Conservation (phyloP, 2,888 invertebrate genomes). For the Cylloceria caligata region DNA sequence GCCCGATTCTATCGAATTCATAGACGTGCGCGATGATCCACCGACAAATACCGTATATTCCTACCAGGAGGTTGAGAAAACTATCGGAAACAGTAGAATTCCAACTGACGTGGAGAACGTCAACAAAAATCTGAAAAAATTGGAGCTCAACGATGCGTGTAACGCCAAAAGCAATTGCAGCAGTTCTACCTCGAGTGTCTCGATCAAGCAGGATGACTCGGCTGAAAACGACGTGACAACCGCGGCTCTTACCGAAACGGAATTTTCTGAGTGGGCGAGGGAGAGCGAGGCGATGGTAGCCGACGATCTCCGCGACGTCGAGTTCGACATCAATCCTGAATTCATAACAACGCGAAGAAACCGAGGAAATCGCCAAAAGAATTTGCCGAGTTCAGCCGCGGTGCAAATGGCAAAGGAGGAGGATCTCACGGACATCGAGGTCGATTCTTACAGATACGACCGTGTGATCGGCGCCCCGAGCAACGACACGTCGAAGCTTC, state of each 20-base stretch:
- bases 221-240: conserved; percentile 89
- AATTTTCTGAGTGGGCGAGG: conserved; percentile 95
- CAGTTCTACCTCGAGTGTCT: conserved; percentile 86
- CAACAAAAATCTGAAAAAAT: conserved; percentile 79
- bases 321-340: conserved; percentile 87
- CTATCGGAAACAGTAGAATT: conserved; percentile 12
- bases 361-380: conserved; percentile 57
- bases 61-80: conserved; percentile 9
- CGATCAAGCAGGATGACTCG: conserved; percentile 86
- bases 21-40: conserved; percentile 57
- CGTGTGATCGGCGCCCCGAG: conserved; percentile 67
- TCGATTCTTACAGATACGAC: conserved; percentile 82
- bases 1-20: conserved; percentile 82
- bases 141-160: conserved; percentile 78
- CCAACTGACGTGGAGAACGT: conserved; percentile 76
- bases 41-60: conserved; percentile 42
- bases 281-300: conserved; percentile 90
- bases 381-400: conserved; percentile 13
- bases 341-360: conserved; percentile 78
- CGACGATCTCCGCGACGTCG: conserved; percentile 90
- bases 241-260: conserved; percentile 92
- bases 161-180: conserved; percentile 84
- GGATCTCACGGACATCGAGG: conserved; percentile 82
- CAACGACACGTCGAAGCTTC: conserved; percentile 80
- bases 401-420: conserved; percentile 82